phyloP scores from a whole-genome alignment of 2,888 invertebrate genomes.

The Hypena proboscidalis region DNA sequence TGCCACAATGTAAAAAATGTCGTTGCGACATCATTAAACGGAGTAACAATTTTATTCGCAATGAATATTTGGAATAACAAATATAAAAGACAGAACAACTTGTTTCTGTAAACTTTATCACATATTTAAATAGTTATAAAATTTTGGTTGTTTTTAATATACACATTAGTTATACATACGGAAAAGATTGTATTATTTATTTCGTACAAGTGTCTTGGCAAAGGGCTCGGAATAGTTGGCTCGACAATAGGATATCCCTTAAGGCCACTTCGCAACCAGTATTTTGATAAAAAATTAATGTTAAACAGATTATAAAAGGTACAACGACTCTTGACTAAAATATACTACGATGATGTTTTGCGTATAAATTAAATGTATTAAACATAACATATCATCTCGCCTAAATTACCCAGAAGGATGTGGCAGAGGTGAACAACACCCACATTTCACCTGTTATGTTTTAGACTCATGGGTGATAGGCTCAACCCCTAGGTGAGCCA shows the following conservation, averaged over 20 bases:
- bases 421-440: too few species aligned
- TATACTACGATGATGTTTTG: too few species aligned
- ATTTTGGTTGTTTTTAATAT: neutral
- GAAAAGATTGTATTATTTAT: neutral
- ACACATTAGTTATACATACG: neutral
- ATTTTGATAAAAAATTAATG: too few species aligned
- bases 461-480: too few species aligned
- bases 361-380: too few species aligned
- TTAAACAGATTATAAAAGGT: too few species aligned
- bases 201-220: neutral
- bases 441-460: too few species aligned
- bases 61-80: neutral
- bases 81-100: conserved; percentile 1
- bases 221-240: neutral
- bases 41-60: conserved; percentile 3
- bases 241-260: neutral
- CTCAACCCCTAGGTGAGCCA: too few species aligned
- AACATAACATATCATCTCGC: too few species aligned
- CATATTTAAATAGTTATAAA: neutral
- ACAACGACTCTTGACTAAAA: too few species aligned
- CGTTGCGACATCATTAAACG: neutral
- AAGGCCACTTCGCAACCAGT: neutral
- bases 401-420: too few species aligned
- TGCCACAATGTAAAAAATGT: conserved; percentile 1
- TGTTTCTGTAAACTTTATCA: conserved; percentile 1